A percentile compares a stretch with the other conserved stretches of the same genome.
phyloP scores from a whole-genome alignment of 2,888 invertebrate genomes.

The Onthophagus sagittarius region DNA sequence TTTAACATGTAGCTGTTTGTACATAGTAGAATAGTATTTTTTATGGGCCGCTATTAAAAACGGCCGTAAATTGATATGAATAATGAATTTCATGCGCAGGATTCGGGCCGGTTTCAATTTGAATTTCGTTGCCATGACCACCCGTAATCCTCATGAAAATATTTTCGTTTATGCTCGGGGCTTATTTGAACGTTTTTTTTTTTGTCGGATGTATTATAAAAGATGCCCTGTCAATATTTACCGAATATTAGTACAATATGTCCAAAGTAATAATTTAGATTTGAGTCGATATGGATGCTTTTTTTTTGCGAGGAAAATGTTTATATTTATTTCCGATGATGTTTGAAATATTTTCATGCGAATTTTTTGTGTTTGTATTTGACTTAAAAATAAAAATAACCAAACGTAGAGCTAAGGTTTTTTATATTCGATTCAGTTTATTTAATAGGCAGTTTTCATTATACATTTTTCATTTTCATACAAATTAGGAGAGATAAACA shows the following conservation, averaged over 20 bases:
- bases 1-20: neutral
- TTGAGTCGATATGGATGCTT: neutral
- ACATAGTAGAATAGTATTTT: constrained; percentile 2
- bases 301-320: neutral
- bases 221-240: neutral
- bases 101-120: neutral
- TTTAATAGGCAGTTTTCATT: neutral
- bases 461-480: neutral
- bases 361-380: neutral
- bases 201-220: neutral
- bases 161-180: neutral
- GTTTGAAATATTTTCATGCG: neutral
- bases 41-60: neutral
- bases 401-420: neutral
- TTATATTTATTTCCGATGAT: too few relatives aligned
- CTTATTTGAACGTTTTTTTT: neutral
- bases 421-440: neutral
- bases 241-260: neutral
- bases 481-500: neutral
- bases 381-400: neutral
- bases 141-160: constrained; percentile 5
- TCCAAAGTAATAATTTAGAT: neutral
- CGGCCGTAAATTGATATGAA: constrained; percentile 12
- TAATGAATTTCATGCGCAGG: neutral
- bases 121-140: constrained; percentile 4